Base-by-base conservation (phyloP, 1,140 invertebrate genomes). In the Venturia canescens region DNA sequence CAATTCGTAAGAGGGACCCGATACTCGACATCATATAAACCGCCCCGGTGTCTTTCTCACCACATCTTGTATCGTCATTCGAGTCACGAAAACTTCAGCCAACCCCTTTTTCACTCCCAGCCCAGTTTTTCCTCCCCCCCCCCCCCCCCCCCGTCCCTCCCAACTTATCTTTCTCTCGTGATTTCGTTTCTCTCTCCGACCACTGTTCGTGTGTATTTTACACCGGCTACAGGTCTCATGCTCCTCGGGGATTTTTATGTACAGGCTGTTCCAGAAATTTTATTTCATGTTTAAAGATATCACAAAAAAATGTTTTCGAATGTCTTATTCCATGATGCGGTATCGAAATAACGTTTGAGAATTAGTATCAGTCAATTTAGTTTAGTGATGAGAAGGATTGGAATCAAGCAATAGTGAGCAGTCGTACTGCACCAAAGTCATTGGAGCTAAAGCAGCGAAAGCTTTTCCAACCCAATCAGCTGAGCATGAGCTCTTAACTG, bases 1-100 rank as follows among this genome's bases (percentile, higher is more conserved):
- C 67, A 78, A 78, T 78, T 78, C 77, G 77, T 78, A 67, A 67
- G 67, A 78, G 48, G 63, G 48, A 67, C 48, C 60, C 60, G 77
- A 78, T 48, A 63, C 77, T 69, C 31, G 60, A 11, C n/a, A 27
- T 63, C 60, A 9, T 63, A 21, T 53, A 53, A n/a, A 53, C 50
- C 18, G n/a, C 50, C 50, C 18, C n/a, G 18, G 50, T 21, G 50
- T 21, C 18, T 53, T 27, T 48, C 63, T 27, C 31, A 71, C 50
- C 21, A 6, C 53, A n/a, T 34, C 60, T 50, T 63, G 38, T 78
- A 78, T 69, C 60, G 53, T 67, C 44, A 78, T 78, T 78, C 77
- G 60, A 27, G 77, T 70, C 77, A 70, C 77, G 77, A 50, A 53
- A 78, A 31, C 72, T 63, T 29, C 38, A 1, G 6, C 34, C 77